phyloP scores from a whole-genome alignment of 2,113 vertebrate genomes.

The Shinisaurus crocodilurus region DNA sequence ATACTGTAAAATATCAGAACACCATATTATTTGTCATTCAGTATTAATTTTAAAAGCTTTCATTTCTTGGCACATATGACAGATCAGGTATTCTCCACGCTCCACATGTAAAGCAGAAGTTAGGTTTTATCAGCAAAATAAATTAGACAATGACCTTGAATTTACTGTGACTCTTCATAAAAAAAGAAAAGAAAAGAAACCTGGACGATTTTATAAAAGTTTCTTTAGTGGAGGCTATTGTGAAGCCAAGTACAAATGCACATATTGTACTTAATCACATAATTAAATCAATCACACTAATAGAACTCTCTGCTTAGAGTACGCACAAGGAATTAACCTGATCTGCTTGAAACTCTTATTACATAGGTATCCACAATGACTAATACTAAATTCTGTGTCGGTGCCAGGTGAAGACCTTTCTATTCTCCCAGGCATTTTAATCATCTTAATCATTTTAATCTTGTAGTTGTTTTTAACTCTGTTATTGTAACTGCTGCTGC shows the following conservation, averaged over 20 bases:
- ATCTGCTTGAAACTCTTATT: background rate
- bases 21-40: background rate
- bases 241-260: background rate
- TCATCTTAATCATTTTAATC: no score
- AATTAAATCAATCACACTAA: background rate
- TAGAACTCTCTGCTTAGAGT: background rate
- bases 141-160: background rate
- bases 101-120: background rate
- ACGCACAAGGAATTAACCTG: background rate
- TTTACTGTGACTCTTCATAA: background rate
- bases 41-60: constrained; percentile 3
- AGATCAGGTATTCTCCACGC: background rate
- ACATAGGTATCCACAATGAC: background rate
- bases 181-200: background rate
- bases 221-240: background rate
- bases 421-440: no score
- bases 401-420: no score
- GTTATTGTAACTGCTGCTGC: no score
- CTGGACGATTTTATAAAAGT: background rate
- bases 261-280: background rate
- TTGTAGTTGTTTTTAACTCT: no score
- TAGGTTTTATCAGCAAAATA: background rate
- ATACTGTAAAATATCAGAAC: background rate
- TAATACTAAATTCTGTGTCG: background rate
- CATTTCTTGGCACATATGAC: background rate